Evolutionary conservation across 2,113 vertebrate genomes (phyloP).

Genomic region (Hemibagrus wyckioides): DNA sequence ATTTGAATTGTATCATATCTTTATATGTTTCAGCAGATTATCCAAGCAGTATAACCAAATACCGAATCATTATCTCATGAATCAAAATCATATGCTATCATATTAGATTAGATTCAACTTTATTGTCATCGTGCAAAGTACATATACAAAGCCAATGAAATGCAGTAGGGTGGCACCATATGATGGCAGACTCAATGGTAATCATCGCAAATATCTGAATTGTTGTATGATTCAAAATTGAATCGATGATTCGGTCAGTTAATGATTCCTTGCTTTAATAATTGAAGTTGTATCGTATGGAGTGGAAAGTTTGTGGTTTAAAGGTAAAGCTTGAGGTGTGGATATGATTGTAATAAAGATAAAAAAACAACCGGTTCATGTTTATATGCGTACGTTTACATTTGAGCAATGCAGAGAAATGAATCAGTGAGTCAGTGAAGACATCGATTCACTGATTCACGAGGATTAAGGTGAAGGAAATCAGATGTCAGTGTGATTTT

Average conservation of each 20-base stretch:
- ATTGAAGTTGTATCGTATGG: not conserved
- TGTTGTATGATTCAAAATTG: not conserved
- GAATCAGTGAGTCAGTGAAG: too few species aligned
- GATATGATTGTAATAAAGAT: not conserved
- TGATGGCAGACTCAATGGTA: not conserved
- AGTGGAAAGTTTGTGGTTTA: not conserved
- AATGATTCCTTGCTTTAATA: not conserved
- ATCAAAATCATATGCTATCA: not conserved
- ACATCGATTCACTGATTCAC: too few species aligned
- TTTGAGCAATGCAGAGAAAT: too few species aligned
- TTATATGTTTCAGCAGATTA: too few species aligned
- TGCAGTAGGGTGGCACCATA: too few species aligned
- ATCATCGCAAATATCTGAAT: not conserved
- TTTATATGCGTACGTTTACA: not conserved
- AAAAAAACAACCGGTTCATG: not conserved
- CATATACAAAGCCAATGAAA: too few species aligned
- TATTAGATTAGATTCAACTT: not conserved
- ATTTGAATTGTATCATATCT: not conserved
- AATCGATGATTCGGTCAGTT: not conserved
- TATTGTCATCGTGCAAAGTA: too few species aligned
- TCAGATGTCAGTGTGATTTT: too few species aligned
- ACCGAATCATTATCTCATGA: not conserved
- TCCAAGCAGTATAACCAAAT: not conserved
- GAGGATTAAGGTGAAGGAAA: too few species aligned
- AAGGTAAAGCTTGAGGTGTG: too few species aligned